Conservation (phyloP, 2,113 vertebrate genomes). For the Hirundichthys speculiger region DNA sequence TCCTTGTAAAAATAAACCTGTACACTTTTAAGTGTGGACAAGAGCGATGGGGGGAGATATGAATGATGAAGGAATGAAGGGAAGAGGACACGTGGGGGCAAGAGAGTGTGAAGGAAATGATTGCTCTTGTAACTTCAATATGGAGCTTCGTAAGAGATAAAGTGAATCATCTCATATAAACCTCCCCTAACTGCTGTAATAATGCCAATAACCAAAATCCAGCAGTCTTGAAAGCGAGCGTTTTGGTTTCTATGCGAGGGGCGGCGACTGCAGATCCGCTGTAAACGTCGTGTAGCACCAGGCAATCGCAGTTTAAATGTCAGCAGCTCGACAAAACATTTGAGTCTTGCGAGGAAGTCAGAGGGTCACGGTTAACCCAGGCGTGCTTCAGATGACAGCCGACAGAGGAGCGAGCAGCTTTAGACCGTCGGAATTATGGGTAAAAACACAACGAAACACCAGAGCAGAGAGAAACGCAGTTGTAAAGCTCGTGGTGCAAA, state of each 20-base stretch:
- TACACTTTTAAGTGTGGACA: slow-evolving; percentile 44
- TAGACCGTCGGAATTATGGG: no score
- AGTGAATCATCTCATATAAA: slow-evolving; percentile 10
- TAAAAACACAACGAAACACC: no score
- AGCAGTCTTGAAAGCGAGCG: neutral
- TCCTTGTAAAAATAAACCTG: slow-evolving; percentile 73
- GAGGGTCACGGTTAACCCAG: neutral
- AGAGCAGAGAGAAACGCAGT: no score
- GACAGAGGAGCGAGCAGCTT: neutral
- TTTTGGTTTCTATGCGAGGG: neutral
- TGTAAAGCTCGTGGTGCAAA: no score
- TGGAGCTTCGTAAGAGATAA: slow-evolving; percentile 16
- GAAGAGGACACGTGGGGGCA: slow-evolving; percentile 5
- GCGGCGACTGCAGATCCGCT: neutral
- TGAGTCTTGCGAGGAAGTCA: neutral
- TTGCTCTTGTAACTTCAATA: slow-evolving; percentile 24
- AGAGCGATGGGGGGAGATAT: slow-evolving; percentile 41
- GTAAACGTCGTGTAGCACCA: neutral
- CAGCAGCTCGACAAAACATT: neutral
- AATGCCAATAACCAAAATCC: slow-evolving; percentile 8
- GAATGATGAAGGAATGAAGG: slow-evolving; percentile 34
- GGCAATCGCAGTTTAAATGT: neutral
- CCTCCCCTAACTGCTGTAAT: neutral
- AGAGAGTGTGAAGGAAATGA: slow-evolving; percentile 7
- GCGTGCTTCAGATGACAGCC: neutral